Base-by-base conservation (phyloP, 2,888 invertebrate genomes). In the Empis livida region DNA sequence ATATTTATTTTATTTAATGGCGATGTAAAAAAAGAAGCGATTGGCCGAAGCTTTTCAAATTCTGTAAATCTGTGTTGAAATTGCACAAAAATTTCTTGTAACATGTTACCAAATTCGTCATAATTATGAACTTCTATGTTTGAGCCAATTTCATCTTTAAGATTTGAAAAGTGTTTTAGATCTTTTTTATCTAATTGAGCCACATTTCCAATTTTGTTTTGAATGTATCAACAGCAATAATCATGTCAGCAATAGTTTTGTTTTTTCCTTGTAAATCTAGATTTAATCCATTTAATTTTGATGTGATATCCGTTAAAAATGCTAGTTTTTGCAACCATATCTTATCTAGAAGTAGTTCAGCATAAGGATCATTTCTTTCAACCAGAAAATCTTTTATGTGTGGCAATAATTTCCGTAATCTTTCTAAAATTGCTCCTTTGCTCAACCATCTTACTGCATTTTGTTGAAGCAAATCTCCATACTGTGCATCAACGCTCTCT, bases 211-310 rank as follows among this genome's bases (percentile, higher is more conserved):
- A 9, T 9, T 27, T 27, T 9, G 8, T 8, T 27, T 27, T 27
- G 9, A 27, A 27, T 27, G 23, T 14, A 11, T 39, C 27, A 13
- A 38, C 31, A 30, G 27, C 2, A 16, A 15, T 15, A 11, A 39
- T 39, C 23, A 40, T 39, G 5, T 30, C 27, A 40, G 16, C 37
- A 40, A 45, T 40, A 42, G 2, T 14, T 45, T 45, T 45, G 14
- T 40, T n/a, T 40, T 30, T 39, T 23, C 31, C 40, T 38, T 44
- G 38, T 15, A 44, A 15, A 15, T 44, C 44, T 4, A 44, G 10
- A 15, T 38, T 38, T 38, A 44, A 15, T 13, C 23, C 2, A 44
- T 44, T 27, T 9, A 27, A 27, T 27, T 27, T 27, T 5, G 5
- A 5, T 9, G 9, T 27, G 23, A 27, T 27, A 15, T 44, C 38